Base-by-base conservation (phyloP, 2,797 vertebrate genomes). In the Sebastes matsubarae region DNA sequence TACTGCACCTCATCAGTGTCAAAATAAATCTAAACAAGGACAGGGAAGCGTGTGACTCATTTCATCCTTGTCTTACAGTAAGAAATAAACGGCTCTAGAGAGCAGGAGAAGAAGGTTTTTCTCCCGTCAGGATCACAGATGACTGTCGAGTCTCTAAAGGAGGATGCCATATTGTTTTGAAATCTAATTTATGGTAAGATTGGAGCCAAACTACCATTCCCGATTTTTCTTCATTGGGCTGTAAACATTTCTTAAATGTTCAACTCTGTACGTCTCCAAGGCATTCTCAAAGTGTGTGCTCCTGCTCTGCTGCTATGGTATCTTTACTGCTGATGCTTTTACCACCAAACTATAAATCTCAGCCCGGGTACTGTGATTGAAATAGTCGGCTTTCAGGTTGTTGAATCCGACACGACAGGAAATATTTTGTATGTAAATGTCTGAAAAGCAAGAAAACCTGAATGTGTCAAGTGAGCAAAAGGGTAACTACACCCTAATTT, bases 1-100 rank as follows among this genome's bases (percentile, higher is more conserved):
- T 4, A 82, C 64, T 61, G 50, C 66, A 11, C 34, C 68, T 71
- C 72, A 59, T 79, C 46, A 24, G 22, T 50, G 72, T 59, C 52
- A 18, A 20, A 38, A 75, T 58, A 72, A 77, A 75, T 80, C 74
- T 2, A 4, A 58, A 71, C 24, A 14, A 18, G 58, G 50, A 25
- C 38, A 12, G 11, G 57, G 6, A 54, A 13, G 24, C 24, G 12
- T 6, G 6, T 16, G 63, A 75, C 54, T 75, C 38, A 0, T 32
- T 30, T 63, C 9, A 67, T 20, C 32, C 2, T 57, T 0, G 24
- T 64, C 59, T 12, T 5, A 14, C 1, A 63, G 36, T 0, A 8
- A 46, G 68, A 46, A 72, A 75, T 25, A 38, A 64, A 55, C 3
- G 30, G 3, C 57, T 75, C 9, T 2, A 2, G 24, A 75, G 64